Percentiles rank a stretch among this genome's conserved stretches.
phyloP scores from a whole-genome alignment of 2,888 invertebrate genomes.

The Polyommatus iphigenia region DNA sequence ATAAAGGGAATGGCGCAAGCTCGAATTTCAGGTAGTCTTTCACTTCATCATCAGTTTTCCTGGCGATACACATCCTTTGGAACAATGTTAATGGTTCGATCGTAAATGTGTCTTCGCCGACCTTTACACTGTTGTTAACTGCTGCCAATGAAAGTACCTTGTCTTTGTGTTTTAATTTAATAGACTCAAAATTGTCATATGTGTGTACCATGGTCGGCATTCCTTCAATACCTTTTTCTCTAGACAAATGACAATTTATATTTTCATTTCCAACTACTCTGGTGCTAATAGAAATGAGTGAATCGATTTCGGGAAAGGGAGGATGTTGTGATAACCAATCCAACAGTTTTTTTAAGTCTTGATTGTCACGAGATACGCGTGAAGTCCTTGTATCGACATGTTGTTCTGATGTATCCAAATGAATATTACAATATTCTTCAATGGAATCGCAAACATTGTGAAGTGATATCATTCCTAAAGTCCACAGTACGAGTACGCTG shows the following conservation, averaged over 20 bases:
- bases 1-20: slow-evolving; percentile 6
- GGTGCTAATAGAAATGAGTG: background rate
- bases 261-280: background rate
- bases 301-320: background rate
- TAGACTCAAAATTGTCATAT: background rate
- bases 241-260: background rate
- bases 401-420: background rate
- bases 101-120: background rate
- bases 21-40: too few relatives aligned
- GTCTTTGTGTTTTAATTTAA: background rate
- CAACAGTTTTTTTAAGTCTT: background rate
- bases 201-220: background rate
- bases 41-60: too few relatives aligned
- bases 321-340: background rate
- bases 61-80: background rate
- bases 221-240: background rate
- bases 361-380: background rate
- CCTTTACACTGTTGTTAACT: background rate
- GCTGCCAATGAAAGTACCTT: background rate
- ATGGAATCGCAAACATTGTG: background rate
- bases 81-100: slow-evolving; percentile 28
- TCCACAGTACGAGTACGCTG: background rate
- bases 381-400: background rate
- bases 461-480: background rate
- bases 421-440: background rate